These are phyloP conservation scores for Tyrannus savana DNA, from an alignment of 2,113 vertebrate species.

Conservation along the genomic window DNA sequence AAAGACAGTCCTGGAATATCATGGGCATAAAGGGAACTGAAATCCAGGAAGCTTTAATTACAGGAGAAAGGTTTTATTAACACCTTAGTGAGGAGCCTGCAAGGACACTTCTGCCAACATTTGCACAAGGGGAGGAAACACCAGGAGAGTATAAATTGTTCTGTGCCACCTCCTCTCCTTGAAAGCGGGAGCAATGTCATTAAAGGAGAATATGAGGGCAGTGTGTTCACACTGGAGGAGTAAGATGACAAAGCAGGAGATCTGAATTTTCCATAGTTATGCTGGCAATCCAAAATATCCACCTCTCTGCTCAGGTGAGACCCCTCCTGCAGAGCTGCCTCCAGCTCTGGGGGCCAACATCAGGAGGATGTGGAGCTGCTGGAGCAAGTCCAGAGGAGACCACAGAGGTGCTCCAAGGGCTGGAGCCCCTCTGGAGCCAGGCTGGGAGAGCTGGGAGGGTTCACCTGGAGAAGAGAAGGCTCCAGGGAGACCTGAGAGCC, in stretches of 20 bases:
- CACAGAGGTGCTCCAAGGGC: background rate
- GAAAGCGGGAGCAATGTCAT: background rate
- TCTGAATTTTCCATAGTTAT: background rate
- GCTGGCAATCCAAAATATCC: background rate
- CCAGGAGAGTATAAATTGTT: background rate
- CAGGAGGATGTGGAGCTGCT: background rate
- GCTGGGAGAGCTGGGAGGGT: background rate
- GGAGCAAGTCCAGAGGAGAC: accelerated
- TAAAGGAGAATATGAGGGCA: background rate
- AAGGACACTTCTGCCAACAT: background rate
- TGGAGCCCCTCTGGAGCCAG: background rate
- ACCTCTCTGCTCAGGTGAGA: background rate
- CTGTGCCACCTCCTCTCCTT: background rate
- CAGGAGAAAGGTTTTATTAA: background rate
- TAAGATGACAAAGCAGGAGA: background rate
- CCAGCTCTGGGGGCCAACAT: background rate
- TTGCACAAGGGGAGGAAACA: background rate
- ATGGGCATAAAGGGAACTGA: background rate
- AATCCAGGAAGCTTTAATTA: background rate
- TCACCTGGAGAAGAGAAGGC: background rate
- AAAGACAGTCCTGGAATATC: background rate
- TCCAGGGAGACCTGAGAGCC: background rate
- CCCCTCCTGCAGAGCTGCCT: background rate
- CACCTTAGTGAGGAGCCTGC: background rate
- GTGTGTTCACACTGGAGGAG: background rate